A percentile compares a stretch with the other conserved stretches of the same genome.
Conservation (phyloP, 2,797 vertebrate species). For the Prunella strophiata region DNA sequence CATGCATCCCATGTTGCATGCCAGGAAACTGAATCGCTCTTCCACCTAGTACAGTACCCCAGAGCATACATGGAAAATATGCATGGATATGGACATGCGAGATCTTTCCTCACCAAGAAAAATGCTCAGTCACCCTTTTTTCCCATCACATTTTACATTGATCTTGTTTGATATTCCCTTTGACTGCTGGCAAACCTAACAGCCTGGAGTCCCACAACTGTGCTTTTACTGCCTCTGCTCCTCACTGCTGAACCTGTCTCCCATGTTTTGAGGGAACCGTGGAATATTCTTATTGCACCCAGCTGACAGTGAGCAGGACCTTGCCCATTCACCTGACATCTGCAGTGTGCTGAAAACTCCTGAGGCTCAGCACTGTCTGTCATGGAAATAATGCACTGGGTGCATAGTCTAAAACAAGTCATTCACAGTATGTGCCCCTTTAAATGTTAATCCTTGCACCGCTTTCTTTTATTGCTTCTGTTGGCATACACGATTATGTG, state of each 20-base stretch:
- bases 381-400: neutral
- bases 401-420: conserved; percentile 3
- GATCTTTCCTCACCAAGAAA: conserved; percentile 35
- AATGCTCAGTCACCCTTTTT: neutral
- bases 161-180: neutral
- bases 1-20: conserved; percentile 25
- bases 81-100: neutral
- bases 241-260: neutral
- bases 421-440: neutral
- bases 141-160: neutral
- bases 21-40: conserved; percentile 47
- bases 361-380: neutral
- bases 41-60: conserved; percentile 14
- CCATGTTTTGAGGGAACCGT: neutral
- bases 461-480: neutral
- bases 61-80: conserved; percentile 66
- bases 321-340: neutral
- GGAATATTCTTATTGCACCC: neutral
- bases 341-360: neutral
- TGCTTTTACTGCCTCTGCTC: neutral
- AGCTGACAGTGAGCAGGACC: neutral
- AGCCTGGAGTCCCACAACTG: neutral
- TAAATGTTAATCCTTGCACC: conserved; percentile 20
- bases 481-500: neutral
- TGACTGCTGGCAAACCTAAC: neutral